Percentiles rank a stretch among this genome's conserved stretches.
Conservation (phyloP, 2,113 vertebrate genomes). For the Macquaria ambigua region DNA sequence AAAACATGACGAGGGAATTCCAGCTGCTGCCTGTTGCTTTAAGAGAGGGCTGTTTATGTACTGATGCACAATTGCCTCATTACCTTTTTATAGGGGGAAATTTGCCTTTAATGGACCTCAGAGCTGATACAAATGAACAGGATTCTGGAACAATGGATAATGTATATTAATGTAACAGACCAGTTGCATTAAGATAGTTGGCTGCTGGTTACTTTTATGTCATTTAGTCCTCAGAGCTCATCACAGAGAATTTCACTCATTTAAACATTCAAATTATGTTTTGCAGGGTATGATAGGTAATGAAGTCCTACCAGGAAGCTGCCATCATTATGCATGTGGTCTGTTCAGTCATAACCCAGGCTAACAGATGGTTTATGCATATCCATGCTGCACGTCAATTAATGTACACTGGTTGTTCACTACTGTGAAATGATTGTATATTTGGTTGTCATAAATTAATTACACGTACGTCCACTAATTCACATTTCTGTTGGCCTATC, state of each 20-base stretch:
- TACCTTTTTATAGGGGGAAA: neutral
- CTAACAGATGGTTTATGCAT: conserved; percentile 32
- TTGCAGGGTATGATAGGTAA: neutral
- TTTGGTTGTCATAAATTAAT: conserved; percentile 28
- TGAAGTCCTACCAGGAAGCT: conserved; percentile 21
- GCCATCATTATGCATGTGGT: conserved; percentile 29
- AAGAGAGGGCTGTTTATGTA: conserved; percentile 4
- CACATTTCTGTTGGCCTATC: neutral
- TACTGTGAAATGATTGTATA: conserved; percentile 19
- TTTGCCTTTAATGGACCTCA: conserved; percentile 35
- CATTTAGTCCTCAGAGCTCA: neutral
- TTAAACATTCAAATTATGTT: conserved; percentile 1
- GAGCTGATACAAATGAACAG: conserved; percentile 43
- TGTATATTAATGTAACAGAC: conserved; percentile 25
- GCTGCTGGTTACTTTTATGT: neutral
- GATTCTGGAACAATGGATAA: conserved; percentile 21
- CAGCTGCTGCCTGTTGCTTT: conserved; percentile 9
- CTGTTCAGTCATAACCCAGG: neutral
- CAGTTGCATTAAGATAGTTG: conserved; percentile 33
- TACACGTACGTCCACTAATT: conserved; percentile 17
- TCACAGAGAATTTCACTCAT: neutral
- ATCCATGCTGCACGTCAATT: conserved; percentile 1
- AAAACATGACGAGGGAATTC: neutral
- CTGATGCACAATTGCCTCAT: neutral
- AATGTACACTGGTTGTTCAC: conserved; percentile 20